Conservation (phyloP, 2,888 invertebrate species). For the Eurytoma californica region DNA sequence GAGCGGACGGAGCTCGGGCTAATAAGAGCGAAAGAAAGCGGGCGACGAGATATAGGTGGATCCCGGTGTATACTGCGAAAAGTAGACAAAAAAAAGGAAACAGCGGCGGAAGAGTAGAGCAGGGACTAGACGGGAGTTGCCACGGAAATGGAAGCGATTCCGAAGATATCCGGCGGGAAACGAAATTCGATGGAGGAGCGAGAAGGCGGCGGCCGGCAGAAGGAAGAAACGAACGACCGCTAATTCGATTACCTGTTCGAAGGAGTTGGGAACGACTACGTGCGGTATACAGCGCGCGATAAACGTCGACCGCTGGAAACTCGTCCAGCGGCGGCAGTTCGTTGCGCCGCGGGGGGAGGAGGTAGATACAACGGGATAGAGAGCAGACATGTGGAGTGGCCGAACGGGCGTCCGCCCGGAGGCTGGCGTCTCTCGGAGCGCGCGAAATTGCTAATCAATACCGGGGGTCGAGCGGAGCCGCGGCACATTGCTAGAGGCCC, state of each 20-base stretch:
- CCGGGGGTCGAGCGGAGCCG: conserved; percentile 37
- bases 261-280: conserved; percentile 53
- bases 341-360: neutral
- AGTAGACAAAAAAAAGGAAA: conserved; percentile 3
- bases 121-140: neutral
- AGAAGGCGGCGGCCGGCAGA: conserved; percentile 23
- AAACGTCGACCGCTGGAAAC: conserved; percentile 56
- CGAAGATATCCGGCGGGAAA: conserved; percentile 51
- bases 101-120: neutral
- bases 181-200: conserved; percentile 50
- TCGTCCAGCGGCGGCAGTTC: conserved; percentile 24
- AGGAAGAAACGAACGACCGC: conserved; percentile 55
- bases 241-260: conserved; percentile 62
- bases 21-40: conserved; percentile 19
- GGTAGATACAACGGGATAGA: neutral
- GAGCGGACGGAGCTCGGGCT: neutral
- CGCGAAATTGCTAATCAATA: conserved; percentile 61
- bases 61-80: conserved; percentile 14
- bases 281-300: conserved; percentile 57
- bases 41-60: neutral
- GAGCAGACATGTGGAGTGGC: conserved; percentile 47
- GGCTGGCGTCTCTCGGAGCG: conserved; percentile 7
- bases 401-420: conserved; percentile 13
- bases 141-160: conserved; percentile 52
- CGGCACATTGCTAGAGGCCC: conserved; percentile 1